These are phyloP conservation scores for Drosophila auraria DNA, from an alignment of 1,140 invertebrate genomes.

Conservation along the genomic window DNA sequence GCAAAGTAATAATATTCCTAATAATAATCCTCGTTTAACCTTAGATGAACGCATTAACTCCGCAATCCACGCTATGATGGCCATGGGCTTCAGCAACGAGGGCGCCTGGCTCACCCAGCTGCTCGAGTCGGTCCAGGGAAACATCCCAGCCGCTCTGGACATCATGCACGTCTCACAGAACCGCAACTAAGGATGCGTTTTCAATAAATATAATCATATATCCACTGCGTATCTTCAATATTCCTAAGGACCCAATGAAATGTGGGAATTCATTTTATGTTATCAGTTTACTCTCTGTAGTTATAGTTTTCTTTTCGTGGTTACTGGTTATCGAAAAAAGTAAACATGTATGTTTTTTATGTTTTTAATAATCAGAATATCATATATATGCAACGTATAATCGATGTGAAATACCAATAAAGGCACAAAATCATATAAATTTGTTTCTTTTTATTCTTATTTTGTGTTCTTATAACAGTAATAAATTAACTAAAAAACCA, in stretches of 20 bases:
- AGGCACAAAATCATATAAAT: constrained; percentile 16
- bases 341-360: constrained; percentile 27
- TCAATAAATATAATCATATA: constrained; percentile 5
- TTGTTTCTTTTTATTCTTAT: background rate
- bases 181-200: constrained; percentile 45
- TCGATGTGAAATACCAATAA: constrained; percentile 32
- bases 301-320: constrained; percentile 22
- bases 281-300: constrained; percentile 30
- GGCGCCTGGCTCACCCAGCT: constrained; percentile 87
- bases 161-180: constrained; percentile 85
- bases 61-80: constrained; percentile 89
- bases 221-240: constrained; percentile 35
- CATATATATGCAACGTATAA: constrained; percentile 38
- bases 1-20: background rate
- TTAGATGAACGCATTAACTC: constrained; percentile 87
- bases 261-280: constrained; percentile 9
- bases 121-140: constrained; percentile 87
- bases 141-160: constrained; percentile 90
- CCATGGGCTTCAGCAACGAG: constrained; percentile 94
- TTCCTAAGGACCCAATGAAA: constrained; percentile 14
- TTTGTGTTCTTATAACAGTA: background rate
- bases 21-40: background rate
- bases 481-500: background rate
- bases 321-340: constrained; percentile 16
- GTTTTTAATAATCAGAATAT: constrained; percentile 58